A percentile compares a stretch with the other conserved stretches of the same genome.
These are phyloP conservation scores for Lepetodrilus schrolli DNA, from an alignment of 2,888 invertebrate genomes.

Conservation along the genomic window DNA sequence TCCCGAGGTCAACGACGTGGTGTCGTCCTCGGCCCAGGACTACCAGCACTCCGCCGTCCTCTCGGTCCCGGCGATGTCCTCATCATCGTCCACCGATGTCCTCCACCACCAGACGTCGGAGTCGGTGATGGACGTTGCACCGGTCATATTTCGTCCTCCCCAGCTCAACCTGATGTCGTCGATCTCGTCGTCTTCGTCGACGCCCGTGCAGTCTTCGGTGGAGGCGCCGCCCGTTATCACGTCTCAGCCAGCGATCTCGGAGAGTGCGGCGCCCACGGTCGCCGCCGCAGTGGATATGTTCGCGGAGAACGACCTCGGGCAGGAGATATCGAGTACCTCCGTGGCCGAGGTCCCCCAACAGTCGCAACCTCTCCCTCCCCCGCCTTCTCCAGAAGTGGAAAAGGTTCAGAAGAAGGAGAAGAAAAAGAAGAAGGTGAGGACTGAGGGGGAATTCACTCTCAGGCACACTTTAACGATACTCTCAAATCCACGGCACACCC, in stretches of 20 bases:
- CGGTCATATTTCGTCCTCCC: constrained; percentile 13
- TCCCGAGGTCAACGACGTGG: background rate
- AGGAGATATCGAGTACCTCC: background rate
- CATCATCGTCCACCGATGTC: background rate
- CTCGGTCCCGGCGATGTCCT: background rate
- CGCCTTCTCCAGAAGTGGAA: constrained; percentile 1
- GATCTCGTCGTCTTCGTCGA: background rate
- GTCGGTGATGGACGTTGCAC: background rate
- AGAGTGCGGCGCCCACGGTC: background rate
- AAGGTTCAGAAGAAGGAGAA: constrained; percentile 43
- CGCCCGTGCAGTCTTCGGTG: background rate
- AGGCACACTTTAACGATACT: too few species aligned
- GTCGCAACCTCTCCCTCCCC: background rate
- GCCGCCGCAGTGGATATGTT: background rate
- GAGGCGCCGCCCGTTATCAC: background rate
- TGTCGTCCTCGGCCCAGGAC: background rate
- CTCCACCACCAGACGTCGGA: background rate
- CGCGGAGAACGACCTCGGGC: background rate
- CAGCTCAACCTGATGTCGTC: background rate
- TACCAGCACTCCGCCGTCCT: background rate
- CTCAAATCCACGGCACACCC: too few species aligned
- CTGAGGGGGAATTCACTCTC: too few species aligned
- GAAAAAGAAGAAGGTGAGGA: constrained; percentile 39
- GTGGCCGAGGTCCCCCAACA: background rate
- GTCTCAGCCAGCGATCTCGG: background rate